These are phyloP conservation scores for Halcyon badia DNA, from an alignment of 2,797 vertebrate species.

Conservation along the genomic window DNA sequence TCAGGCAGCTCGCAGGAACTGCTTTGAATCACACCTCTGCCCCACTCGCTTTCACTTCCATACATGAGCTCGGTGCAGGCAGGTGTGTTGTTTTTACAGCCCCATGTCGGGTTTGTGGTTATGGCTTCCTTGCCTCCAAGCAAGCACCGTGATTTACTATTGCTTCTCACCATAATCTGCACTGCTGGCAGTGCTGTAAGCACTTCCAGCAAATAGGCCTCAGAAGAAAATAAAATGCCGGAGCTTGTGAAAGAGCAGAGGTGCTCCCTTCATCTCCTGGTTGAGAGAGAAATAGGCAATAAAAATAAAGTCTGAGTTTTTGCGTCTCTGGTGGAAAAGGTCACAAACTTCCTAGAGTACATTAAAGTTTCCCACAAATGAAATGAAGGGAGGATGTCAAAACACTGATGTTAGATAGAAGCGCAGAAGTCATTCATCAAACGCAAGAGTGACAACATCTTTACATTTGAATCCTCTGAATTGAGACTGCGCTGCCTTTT, in stretches of 20 bases:
- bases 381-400: neutral
- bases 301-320: neutral
- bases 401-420: neutral
- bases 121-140: slow-evolving; percentile 12
- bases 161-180: neutral
- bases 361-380: neutral
- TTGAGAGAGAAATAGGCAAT: neutral
- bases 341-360: neutral
- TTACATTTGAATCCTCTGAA: neutral
- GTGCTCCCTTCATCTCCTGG: neutral
- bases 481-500: neutral
- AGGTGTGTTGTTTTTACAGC: neutral
- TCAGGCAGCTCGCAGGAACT: neutral
- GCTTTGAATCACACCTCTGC: neutral
- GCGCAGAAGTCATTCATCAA: neutral
- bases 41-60: neutral
- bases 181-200: neutral
- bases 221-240: neutral
- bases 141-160: neutral
- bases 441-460: neutral
- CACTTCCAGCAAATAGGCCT: neutral
- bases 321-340: neutral
- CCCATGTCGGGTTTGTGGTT: neutral
- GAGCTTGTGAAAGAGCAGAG: neutral
- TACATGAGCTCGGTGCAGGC: neutral